Conservation (phyloP, 2,888 invertebrate species). For the Heliconius ismenius region DNA sequence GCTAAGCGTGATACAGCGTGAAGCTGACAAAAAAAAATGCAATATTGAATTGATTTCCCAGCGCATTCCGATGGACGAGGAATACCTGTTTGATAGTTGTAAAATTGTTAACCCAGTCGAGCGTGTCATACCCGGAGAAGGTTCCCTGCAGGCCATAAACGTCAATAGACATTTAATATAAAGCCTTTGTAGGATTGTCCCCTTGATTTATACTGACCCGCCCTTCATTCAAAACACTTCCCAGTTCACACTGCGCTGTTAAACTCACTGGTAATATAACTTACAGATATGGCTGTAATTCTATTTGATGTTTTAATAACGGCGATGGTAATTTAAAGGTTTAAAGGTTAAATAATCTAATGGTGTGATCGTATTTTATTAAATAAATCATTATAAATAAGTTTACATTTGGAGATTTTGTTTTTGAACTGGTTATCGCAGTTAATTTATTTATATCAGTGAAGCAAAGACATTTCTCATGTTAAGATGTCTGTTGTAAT, state of each 20-base stretch:
- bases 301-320: background rate
- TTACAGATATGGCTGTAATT: background rate
- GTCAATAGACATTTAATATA: constrained; percentile 38
- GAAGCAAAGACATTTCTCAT: no score
- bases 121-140: constrained; percentile 29
- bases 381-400: background rate
- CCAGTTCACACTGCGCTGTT: constrained; percentile 30
- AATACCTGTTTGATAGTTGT: constrained; percentile 24
- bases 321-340: background rate
- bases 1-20: no score
- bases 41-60: constrained; percentile 24
- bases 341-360: background rate
- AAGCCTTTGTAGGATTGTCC: constrained; percentile 36
- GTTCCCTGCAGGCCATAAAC: constrained; percentile 28
- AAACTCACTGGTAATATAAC: constrained; percentile 20
- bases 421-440: no score
- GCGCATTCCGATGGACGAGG: constrained; percentile 20
- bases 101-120: constrained; percentile 20
- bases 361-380: background rate
- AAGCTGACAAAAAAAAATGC: background rate
- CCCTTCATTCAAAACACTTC: constrained; percentile 31
- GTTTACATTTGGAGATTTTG: no score
- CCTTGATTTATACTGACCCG: constrained; percentile 38
- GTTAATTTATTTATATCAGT: no score
- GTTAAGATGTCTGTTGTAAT: no score